Evolutionary conservation across 2,113 vertebrate genomes (phyloP), one percentile per base, ranked within the genome.

Genomic region (Tonatia bakeri): DNA sequence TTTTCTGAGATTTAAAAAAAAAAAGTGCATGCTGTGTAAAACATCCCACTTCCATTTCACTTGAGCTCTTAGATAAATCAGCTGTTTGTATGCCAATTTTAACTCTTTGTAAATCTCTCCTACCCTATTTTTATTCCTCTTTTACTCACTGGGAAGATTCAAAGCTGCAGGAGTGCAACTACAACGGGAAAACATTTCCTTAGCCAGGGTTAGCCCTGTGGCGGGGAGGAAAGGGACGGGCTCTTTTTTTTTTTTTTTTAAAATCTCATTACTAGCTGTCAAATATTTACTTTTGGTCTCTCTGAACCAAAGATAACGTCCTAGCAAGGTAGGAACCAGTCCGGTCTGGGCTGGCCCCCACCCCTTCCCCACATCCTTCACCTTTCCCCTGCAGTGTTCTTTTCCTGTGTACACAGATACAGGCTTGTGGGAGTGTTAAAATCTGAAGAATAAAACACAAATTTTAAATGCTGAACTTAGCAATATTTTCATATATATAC

Each of bases 211-310:
- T 61, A 83, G 70, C 36, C 5, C 38, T 33, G 45, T 33, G 59
- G 19, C 38, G 4, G 22, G 22, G 28, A 54, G 20, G 40, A 43
- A 83, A 84, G 36, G 43, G 28, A 15, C 16, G n/a, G 15, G 12
- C 13, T 89, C 12, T 89, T 28, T 11, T 7, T 19, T 14, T 28
- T 10, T 7, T 20, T 81, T 28, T 56, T 36, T 26, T 13, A 4
- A 4, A 14, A 26, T 40, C 17, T 28, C 94, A 36, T 36, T 45
- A 65, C 83, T 80, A 70, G 92, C 65, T 79, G 76, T 77, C 91
- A 96, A 96, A 97, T 85, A 94, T 97, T 96, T 94, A 95, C 90
- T 97, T 81, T 75, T 67, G 69, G 84, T 92, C 90, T 95, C 87
- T 76, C 54, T 73, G 80, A 97, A 92, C 45, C 70, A 87, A 82